These are phyloP conservation scores for Pseudopipra pipra DNA, from an alignment of 2,113 vertebrate species.

Conservation along the genomic window DNA sequence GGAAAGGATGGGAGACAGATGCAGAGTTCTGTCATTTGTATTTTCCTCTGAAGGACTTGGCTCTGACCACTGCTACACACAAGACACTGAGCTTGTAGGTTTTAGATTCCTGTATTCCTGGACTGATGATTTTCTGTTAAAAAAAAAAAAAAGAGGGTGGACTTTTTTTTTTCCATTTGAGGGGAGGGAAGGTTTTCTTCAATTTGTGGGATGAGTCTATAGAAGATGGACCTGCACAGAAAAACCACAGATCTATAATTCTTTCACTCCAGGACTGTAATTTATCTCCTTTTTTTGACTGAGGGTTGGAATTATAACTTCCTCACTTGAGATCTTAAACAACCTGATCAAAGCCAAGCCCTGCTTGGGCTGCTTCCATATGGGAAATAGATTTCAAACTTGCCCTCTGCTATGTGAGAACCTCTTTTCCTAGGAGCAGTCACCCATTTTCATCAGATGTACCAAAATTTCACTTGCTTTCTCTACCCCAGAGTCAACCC, in stretches of 20 bases:
- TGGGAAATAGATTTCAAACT: not conserved
- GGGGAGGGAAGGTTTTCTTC: not conserved
- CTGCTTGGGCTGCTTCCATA: not conserved
- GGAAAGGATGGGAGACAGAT: not conserved
- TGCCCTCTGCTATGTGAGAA: not conserved
- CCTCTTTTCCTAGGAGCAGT: not conserved
- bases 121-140: not conserved
- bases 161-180: not conserved
- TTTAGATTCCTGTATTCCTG: not conserved
- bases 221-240: not conserved
- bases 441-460: not conserved
- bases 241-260: not conserved
- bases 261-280: not conserved
- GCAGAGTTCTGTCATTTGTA: not conserved
- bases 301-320: not conserved
- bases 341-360: not conserved
- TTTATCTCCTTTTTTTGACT: not conserved
- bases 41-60: slow-evolving; percentile 19
- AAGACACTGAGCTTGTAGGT: not conserved
- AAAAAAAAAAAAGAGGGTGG: not conserved
- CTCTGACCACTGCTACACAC: not conserved
- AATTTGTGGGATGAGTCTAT: not conserved
- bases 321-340: not conserved
- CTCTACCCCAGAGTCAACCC: not conserved
- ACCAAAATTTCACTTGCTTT: not conserved